Evolutionary conservation across 2,797 vertebrate genomes (phyloP), one percentile per base, ranked within the genome.

Genomic region (Oryzias dopingdopingensis): DNA sequence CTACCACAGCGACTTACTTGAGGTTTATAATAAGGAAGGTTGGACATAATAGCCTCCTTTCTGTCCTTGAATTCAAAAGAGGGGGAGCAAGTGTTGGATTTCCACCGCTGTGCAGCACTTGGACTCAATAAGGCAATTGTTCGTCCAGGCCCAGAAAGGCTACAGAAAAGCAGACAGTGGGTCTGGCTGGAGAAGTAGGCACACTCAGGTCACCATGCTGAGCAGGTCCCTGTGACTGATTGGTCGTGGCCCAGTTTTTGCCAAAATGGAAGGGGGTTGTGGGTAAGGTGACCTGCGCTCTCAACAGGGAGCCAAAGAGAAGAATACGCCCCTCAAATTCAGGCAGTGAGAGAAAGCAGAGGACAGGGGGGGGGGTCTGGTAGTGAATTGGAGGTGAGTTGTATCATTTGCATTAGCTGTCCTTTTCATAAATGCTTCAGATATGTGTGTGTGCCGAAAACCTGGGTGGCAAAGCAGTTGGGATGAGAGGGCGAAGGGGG

Each of bases 1-100:
- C 80, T 74, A 76, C 76, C 66, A 72, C 81, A 69, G 82, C 40
- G 49, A 77, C 78, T 75, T 81, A 81, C 78, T 82, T 71, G 74
- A 82, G 83, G 82, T 87, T 86, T 79, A 85, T 89, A 85, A 90
- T 82, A 79, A 88, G 81, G 83, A 88, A 84, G 84, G 86, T 83
- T 85, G 83, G 85, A 87, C 83, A 88, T 87, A 90, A 87, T 86
- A 81, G 83, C 67, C 79, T 82, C 74, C 75, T 85, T 86, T 89
- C 84, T 85, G 71, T 86, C 71, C 67, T 77, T 63, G 69, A 60
- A 66, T 59, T 65, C 51, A 65, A 49, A 57, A 29, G 56, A 26
- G 64, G 37, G 70, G 56, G 49, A 23, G 77, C 50, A 70, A 81
- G 86, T 85, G 81, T 87, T 84, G 84, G 68, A 83, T 89, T 86